A percentile compares a stretch with the other conserved stretches of the same genome.
Conservation (phyloP, 2,888 invertebrate genomes). For the Epistrophella euchroma region DNA sequence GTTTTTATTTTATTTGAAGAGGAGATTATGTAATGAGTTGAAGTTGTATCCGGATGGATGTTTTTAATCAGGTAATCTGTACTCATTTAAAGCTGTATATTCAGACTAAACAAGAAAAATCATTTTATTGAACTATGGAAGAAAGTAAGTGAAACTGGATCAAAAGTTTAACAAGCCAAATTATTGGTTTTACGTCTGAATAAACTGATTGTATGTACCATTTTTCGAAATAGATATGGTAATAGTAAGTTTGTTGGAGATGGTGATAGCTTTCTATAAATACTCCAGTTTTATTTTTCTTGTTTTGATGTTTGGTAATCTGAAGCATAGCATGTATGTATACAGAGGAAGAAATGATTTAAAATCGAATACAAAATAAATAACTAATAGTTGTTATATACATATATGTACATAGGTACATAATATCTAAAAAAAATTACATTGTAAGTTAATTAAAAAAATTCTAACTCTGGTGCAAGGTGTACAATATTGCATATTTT, state of each 20-base stretch:
- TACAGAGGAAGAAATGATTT: slow-evolving; percentile 5
- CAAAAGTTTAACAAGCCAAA: slow-evolving; percentile 25
- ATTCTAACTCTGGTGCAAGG: too few relatives aligned
- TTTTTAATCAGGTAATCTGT: slow-evolving; percentile 20
- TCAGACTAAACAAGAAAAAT: slow-evolving; percentile 33
- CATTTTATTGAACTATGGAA: neutral
- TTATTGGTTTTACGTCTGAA: slow-evolving; percentile 6
- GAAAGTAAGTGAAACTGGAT: slow-evolving; percentile 22
- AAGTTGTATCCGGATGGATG: slow-evolving; percentile 11
- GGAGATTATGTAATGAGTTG: slow-evolving; percentile 14
- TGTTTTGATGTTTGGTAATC: slow-evolving; percentile 3
- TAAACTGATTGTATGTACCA: neutral
- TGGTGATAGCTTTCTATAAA: slow-evolving; percentile 8
- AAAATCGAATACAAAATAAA: neutral
- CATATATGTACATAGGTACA: too few relatives aligned
- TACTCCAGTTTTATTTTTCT: slow-evolving; percentile 3
- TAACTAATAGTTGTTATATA: too few relatives aligned
- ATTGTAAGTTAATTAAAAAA: too few relatives aligned
- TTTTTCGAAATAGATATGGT: neutral
- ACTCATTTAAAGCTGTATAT: neutral
- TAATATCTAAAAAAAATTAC: too few relatives aligned
- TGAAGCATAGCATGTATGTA: too few relatives aligned
- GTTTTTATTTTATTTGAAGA: neutral
- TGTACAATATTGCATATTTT: too few relatives aligned
- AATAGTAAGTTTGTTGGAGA: slow-evolving; percentile 4